A percentile compares a stretch with the other conserved stretches of the same genome.
Evolutionary conservation across 2,888 invertebrate species (phyloP).

Genomic region (Drosophila acutilabella): DNA sequence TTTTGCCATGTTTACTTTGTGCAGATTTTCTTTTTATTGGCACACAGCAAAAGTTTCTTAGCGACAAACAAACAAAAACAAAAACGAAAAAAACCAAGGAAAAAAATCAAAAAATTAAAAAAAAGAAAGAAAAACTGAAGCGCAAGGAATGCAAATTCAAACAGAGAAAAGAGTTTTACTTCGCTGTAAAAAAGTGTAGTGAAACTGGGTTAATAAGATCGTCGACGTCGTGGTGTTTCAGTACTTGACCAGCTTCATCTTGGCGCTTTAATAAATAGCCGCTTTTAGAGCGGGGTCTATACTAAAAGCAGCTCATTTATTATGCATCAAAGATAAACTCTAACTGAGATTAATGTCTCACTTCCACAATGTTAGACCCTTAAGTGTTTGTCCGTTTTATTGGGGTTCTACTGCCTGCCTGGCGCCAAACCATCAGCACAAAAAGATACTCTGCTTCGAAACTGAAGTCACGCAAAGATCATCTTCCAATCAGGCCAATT

Average conservation of each 20-base stretch:
- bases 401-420: not conserved
- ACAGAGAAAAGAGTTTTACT: slow-evolving; percentile 49
- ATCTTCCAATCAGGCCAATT: slow-evolving; percentile 66
- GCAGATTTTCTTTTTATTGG: slow-evolving; percentile 72
- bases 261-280: slow-evolving; percentile 72
- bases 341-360: slow-evolving; percentile 81
- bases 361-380: slow-evolving; percentile 65
- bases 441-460: slow-evolving; percentile 8
- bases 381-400: slow-evolving; percentile 31
- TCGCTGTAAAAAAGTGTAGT: slow-evolving; percentile 21
- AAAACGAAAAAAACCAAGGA: slow-evolving; percentile 21
- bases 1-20: slow-evolving; percentile 75
- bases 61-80: slow-evolving; percentile 51
- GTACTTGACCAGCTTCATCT: slow-evolving; percentile 44
- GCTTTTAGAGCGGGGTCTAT: slow-evolving; percentile 65
- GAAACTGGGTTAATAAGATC: slow-evolving; percentile 78
- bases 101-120: too few relatives aligned
- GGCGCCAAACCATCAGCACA: slow-evolving; percentile 26
- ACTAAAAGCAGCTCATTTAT: slow-evolving; percentile 73
- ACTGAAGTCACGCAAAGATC: slow-evolving; percentile 62
- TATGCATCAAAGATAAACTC: slow-evolving; percentile 80
- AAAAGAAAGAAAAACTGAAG: slow-evolving; percentile 20
- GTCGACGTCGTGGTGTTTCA: slow-evolving; percentile 21
- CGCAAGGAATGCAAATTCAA: slow-evolving; percentile 63
- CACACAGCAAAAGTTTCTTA: slow-evolving; percentile 60